Evolutionary conservation across 1,140 invertebrate genomes (phyloP), one percentile per base, ranked within the genome.

Genomic region (Caerostris darwini): DNA sequence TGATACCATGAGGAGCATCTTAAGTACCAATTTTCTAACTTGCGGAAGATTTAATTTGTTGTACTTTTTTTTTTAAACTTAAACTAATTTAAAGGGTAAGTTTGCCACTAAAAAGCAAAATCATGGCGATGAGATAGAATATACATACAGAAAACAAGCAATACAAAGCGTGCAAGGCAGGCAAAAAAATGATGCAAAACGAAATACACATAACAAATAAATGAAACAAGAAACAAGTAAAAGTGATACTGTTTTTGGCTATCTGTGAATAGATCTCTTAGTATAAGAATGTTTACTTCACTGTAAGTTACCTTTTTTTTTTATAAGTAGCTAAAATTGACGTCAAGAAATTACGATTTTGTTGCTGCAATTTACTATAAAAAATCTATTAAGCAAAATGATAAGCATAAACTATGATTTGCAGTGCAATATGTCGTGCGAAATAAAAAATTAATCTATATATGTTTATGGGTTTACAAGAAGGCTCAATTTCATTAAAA

Each of bases 111-210:
- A 64, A 85, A 85, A 58, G 17, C 5, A 57, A 17, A 85, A 85
- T 85, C 17, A 85, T 77, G 34, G 56, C 57, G 8, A 85, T 58
- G n/a, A 85, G 12, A 54, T 58, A 54, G 67, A 54, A n/a, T n/a
- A 53, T 8, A 90, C 67, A 90, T n/a, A 71, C 19, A 87, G 58
- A 61, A 58, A 59, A 59, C 85, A 71, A 90, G 14, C n/a, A 90
- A 71, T 54, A 71, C n/a, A 64, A 90, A 77, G n/a, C 88, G 67
- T 90, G 88, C 88, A 90, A 69, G 34, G 64, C 88, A 90, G 69
- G 88, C 88, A 90, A 90, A 90, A 17, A 85, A 87, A 64, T 58
- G 59, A 59, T 58, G 85, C 85, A 87, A 64, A 61, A 64, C 1
- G 3, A 90, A 90, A 57, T 12, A 77, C 6, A 71, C 6, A 57